Base-by-base conservation (phyloP, 2,888 invertebrate genomes). In the Spialia ferax region DNA sequence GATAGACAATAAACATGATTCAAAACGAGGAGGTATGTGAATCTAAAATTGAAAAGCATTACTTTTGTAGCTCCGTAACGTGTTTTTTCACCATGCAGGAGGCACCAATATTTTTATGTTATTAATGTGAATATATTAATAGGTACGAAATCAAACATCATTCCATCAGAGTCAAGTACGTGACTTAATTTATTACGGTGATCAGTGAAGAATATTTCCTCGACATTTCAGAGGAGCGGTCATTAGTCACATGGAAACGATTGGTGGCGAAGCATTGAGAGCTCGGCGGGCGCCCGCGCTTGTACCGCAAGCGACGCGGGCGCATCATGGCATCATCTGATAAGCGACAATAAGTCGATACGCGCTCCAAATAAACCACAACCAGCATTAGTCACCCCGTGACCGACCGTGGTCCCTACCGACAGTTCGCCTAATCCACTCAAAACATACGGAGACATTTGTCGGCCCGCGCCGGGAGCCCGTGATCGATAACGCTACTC, bases 371-470 rank as follows among this genome's bases (percentile, higher is more conserved):
- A 93, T 93, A 91, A 90, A 86, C 89, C 82, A 77, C 70, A 77
- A 70, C 78, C 77, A 75, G 80, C 87, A 93, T 93, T 91, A 91
- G 88, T 92, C 89, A 93, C 76, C 77, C 84, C 77, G 83, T 79
- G 83, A 79, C 81, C 85, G 82, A 77, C 80, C 79, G 79, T 80
- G 74, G 71, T 64, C 70, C 71, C 71, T 74, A 84, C 85, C 82
- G 87, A 85, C 87, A 83, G 87, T 86, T 86, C 82, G 87, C 83
- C 86, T 92, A 93, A 93, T 93, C 93, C 91, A 90, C 91, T 92
- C 90, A 91, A 92, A 92, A 91, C 91, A 88, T 91, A 88, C 89
- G 84, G 89, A 91, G 80, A 78, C 90, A 93, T 93, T 92, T 89
- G 93, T 93, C 89, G 89, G 89, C 79, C 85, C 86, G 86, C 83